Evolutionary conservation across 2,797 vertebrate species (phyloP).

Genomic region (Bradypodion ventrale): DNA sequence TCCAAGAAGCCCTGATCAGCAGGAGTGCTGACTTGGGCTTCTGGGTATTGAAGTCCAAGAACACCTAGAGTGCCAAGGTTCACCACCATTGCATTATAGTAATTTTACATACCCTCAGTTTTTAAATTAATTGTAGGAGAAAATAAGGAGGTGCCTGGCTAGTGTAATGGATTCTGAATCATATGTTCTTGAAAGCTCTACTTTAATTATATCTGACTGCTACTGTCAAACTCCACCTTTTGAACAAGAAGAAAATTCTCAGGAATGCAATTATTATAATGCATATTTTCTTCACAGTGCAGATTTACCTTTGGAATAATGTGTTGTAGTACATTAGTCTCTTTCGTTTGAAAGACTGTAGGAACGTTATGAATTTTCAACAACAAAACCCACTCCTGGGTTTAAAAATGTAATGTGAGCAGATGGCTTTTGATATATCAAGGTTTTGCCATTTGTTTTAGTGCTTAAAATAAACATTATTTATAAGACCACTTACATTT

Average conservation of each 20-base stretch:
- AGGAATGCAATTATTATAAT: slow-evolving; percentile 10
- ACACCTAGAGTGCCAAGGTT: too few species aligned
- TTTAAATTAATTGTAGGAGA: slow-evolving; percentile 27
- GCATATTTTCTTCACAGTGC: slow-evolving; percentile 23
- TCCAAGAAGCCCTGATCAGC: too few species aligned
- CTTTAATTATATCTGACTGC: slow-evolving; percentile 34
- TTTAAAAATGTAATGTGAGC: slow-evolving; percentile 58
- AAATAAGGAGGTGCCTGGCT: not conserved
- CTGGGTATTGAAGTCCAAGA: too few species aligned
- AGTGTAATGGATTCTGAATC: slow-evolving; percentile 14
- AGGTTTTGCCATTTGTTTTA: slow-evolving; percentile 89
- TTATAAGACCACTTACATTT: slow-evolving; percentile 93
- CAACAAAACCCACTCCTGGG: slow-evolving; percentile 57
- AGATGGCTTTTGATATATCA: slow-evolving; percentile 79
- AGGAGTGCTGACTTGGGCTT: too few species aligned
- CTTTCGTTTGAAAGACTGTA: slow-evolving; percentile 50
- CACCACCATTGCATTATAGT: too few species aligned
- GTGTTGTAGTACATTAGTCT: slow-evolving; percentile 27
- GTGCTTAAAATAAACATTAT: slow-evolving; percentile 95
- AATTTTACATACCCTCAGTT: not conserved
- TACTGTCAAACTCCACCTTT: slow-evolving; percentile 30
- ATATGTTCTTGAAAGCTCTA: slow-evolving; percentile 20
- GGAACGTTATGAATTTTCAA: slow-evolving; percentile 56
- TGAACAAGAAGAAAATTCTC: slow-evolving; percentile 15
- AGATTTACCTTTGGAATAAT: slow-evolving; percentile 48